A percentile compares a stretch with the other conserved stretches of the same genome.
These are phyloP conservation scores for Euspilapteryx auroguttella DNA, from an alignment of 2,888 invertebrate genomes.

Conservation along the genomic window DNA sequence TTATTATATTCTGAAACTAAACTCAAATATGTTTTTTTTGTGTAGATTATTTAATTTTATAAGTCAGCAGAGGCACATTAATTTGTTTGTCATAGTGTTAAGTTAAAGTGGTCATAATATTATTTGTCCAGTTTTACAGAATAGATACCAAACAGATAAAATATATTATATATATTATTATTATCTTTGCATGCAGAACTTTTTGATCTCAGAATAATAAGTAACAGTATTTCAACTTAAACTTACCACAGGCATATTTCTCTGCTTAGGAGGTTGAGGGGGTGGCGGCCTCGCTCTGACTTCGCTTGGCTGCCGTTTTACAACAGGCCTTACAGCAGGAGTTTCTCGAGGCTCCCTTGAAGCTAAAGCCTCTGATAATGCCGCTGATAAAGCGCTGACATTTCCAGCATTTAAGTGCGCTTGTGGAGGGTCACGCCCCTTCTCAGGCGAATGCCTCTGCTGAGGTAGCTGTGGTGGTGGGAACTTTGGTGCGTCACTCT, in stretches of 20 bases:
- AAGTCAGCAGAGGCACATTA: no score
- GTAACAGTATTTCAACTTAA: no score
- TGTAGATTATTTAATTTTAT: no score
- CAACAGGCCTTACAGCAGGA: slow-evolving; percentile 20
- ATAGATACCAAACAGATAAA: no score
- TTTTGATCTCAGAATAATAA: no score
- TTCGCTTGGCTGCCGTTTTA: slow-evolving; percentile 41
- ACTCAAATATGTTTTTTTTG: no score
- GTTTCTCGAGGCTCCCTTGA: slow-evolving; percentile 19
- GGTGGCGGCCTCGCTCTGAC: slow-evolving; percentile 71
- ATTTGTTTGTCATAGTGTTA: no score
- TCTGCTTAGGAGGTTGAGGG: slow-evolving; percentile 76
- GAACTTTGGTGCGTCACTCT: slow-evolving; percentile 31
- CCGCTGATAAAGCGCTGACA: slow-evolving; percentile 35
- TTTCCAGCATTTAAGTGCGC: slow-evolving; percentile 17
- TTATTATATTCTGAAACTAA: no score
- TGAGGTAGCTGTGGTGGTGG: slow-evolving; percentile 24
- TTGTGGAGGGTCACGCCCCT: slow-evolving; percentile 23
- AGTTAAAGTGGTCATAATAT: no score
- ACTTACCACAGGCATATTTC: slow-evolving; percentile 68
- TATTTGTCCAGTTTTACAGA: no score
- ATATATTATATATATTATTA: no score
- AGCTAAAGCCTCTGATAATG: slow-evolving; percentile 34
- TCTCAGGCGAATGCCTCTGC: slow-evolving; percentile 22
- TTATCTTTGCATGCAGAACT: no score